A percentile compares a stretch with the other conserved stretches of the same genome.
These are phyloP conservation scores for Eristalinus aeneus DNA, from an alignment of 2,888 invertebrate genomes.

Conservation along the genomic window DNA sequence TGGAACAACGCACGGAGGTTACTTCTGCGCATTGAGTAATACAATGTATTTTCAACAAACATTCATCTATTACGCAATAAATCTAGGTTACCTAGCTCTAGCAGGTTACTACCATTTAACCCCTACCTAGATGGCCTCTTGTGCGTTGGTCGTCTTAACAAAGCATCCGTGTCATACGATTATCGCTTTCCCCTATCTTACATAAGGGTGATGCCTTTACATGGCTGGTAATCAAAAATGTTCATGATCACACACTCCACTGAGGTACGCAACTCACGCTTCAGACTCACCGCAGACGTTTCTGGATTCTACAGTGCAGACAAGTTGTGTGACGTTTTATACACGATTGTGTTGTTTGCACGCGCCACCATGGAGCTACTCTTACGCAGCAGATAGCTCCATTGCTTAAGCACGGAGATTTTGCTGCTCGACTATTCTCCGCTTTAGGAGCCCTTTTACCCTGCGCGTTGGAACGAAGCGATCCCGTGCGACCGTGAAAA, in stretches of 20 bases:
- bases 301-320: too few relatives aligned
- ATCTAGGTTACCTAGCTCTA: background rate
- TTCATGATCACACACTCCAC: slow-evolving; percentile 13
- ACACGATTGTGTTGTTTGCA: background rate
- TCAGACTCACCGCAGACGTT: slow-evolving; percentile 15
- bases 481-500: background rate
- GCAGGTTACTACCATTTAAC: slow-evolving; percentile 3
- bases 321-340: background rate
- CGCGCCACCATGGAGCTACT: slow-evolving; percentile 8
- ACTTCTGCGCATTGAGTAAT: background rate
- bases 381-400: background rate
- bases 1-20: background rate
- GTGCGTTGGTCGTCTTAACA: background rate
- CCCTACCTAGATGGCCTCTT: background rate
- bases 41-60: background rate
- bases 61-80: background rate
- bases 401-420: slow-evolving; percentile 12
- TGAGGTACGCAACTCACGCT: slow-evolving; percentile 28
- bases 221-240: background rate
- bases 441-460: background rate
- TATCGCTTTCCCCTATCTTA: background rate
- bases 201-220: background rate
- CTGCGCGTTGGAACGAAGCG: background rate
- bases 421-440: background rate
- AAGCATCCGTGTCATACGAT: background rate